Percentiles rank a stretch among this genome's conserved stretches.
These are phyloP conservation scores for Caenorhabditis remanei DNA, from an alignment of 1,140 invertebrate genomes.

Conservation along the genomic window DNA sequence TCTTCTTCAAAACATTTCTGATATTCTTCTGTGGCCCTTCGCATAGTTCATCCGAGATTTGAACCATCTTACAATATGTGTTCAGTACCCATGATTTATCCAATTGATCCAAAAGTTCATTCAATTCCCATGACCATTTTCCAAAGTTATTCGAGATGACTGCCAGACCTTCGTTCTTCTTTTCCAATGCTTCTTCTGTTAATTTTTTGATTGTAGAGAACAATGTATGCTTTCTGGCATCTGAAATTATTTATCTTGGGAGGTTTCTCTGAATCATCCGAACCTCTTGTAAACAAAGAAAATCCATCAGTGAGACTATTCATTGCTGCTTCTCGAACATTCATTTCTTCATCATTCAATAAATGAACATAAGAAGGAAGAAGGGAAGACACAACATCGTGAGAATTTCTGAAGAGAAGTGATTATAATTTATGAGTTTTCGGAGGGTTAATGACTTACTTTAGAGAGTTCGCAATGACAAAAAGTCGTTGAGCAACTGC, in stretches of 20 bases:
- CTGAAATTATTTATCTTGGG: constrained; percentile 69
- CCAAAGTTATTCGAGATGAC: constrained; percentile 32
- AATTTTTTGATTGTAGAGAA: constrained; percentile 79
- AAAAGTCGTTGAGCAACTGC: constrained; percentile 72
- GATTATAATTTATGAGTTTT: background rate
- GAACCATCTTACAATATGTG: constrained; percentile 71
- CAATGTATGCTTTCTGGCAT: constrained; percentile 78
- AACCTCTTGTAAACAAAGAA: constrained; percentile 79
- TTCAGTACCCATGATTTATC: constrained; percentile 74
- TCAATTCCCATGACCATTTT: constrained; percentile 62
- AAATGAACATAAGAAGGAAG: constrained; percentile 80
- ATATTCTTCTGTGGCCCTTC: constrained; percentile 32
- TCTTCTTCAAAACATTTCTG: constrained; percentile 12
- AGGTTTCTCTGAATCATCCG: constrained; percentile 33
- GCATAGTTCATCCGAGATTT: constrained; percentile 54
- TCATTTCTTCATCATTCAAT: constrained; percentile 80
- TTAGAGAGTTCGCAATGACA: constrained; percentile 78
- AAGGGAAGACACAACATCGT: constrained; percentile 50
- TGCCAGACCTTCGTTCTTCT: constrained; percentile 74
- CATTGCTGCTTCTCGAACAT: constrained; percentile 79
- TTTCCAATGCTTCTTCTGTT: constrained; percentile 78
- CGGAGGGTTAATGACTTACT: constrained; percentile 78
- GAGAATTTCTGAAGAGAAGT: constrained; percentile 16
- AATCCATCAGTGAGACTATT: constrained; percentile 79
- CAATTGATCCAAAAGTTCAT: constrained; percentile 67